Percentiles rank a stretch among this genome's conserved stretches.
Evolutionary conservation across 2,113 vertebrate species (phyloP).

Genomic region (Aptenodytes patagonicus): DNA sequence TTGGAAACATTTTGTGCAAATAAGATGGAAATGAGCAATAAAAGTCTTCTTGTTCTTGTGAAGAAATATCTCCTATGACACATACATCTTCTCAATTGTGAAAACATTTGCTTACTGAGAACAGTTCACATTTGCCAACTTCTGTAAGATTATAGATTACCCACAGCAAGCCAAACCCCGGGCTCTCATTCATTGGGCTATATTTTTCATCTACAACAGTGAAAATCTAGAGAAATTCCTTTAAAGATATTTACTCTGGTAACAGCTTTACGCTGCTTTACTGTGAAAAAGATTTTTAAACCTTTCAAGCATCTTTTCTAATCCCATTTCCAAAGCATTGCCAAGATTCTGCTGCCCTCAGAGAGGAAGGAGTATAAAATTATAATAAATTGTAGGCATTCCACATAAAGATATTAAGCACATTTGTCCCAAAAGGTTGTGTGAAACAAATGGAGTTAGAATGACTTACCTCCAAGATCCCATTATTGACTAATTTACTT

Average conservation of each 20-base stretch:
- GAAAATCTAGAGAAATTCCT: not conserved
- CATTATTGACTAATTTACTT: not conserved
- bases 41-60: not conserved
- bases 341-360: not conserved
- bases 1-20: constrained; percentile 29
- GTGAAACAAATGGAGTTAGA: not conserved
- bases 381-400: not conserved
- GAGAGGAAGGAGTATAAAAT: not conserved
- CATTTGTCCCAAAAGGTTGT: not conserved
- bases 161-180: not conserved
- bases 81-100: constrained; percentile 14
- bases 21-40: constrained; percentile 47
- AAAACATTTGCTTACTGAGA: constrained; percentile 38
- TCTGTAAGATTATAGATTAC: not conserved
- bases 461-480: not conserved
- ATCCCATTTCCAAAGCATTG: not conserved
- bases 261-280: not conserved
- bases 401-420: not conserved
- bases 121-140: not conserved
- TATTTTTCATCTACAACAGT: not conserved
- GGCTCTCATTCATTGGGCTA: not conserved
- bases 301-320: not conserved
- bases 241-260: not conserved
- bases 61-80: constrained; percentile 25
- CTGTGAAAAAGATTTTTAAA: not conserved